Evolutionary conservation across 2,888 invertebrate species (phyloP), one percentile per base, ranked within the genome.

Genomic region (Linnaemya vulpina): DNA sequence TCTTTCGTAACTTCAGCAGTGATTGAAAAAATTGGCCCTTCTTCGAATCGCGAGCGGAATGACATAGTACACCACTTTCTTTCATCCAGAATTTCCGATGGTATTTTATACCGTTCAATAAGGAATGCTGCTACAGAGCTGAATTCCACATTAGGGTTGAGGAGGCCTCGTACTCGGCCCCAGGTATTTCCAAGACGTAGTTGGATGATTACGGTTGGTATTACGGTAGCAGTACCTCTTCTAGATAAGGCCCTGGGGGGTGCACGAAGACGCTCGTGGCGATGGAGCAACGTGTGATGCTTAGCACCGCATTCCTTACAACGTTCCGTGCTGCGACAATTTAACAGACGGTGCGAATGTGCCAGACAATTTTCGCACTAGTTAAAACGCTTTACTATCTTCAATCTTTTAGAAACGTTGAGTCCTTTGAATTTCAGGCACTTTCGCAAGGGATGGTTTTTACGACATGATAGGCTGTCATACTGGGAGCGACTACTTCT

Each of bases 361-460:
- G 60, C 60, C n/a, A 60, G 38, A 35, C 60, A 60, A 17, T 60
- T 60, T 17, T 60, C 35, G 15, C 60, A 60, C 3, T 60, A 60
- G 1, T 13, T 30, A 22, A 17, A 38, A 2, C 35, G 60, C 17
- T 4, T 35, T 17, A 60, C 60, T 3, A 38, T 13, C 2, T 17
- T 17, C 9, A n/a, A 3, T 7, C n/a, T 0, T n/a, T 35, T 35
- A 4, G 30, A 5, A 3, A 60, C 35, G 11, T 60, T 60, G 35
- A 60, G 35, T 4, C 0, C 10, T 3, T 60, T 60, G 3, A 60
- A 60, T 38, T 60, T 60, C 3, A 38, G 1, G n/a, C 60, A 60
- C n/a, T 38, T 60, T 2, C 60, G 35, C 17, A 53, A 22, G 4
- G 58, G 58, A 58, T 58, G 58, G 9, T 30, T 11, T 15, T 58